Conservation (phyloP, 2,797 vertebrate species). For the Falco cherrug region DNA sequence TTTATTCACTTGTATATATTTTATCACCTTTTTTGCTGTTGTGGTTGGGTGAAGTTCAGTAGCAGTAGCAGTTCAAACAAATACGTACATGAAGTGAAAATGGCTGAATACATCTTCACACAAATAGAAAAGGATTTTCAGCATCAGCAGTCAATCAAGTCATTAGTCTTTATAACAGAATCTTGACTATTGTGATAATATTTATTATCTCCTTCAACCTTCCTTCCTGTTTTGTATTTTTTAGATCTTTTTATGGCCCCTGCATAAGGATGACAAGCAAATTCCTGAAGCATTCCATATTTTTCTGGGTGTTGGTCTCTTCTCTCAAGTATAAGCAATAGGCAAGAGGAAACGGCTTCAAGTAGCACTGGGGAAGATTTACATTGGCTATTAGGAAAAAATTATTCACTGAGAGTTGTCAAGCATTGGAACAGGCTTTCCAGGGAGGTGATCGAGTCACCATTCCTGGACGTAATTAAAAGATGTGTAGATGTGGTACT, state of each 20-base stretch:
- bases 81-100: background rate
- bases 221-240: background rate
- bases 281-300: conserved; percentile 59
- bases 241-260: background rate
- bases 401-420: too few species aligned
- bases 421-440: too few species aligned
- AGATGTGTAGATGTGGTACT: too few species aligned
- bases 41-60: background rate
- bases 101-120: background rate
- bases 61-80: background rate
- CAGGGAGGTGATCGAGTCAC: too few species aligned
- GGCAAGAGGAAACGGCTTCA: too few species aligned
- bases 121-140: background rate
- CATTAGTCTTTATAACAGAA: background rate
- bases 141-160: background rate
- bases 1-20: background rate
- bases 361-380: too few species aligned
- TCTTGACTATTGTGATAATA: background rate
- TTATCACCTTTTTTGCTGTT: background rate
- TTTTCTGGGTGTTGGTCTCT: background rate
- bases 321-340: too few species aligned
- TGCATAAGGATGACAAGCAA: conserved; percentile 62
- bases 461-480: too few species aligned
- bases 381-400: too few species aligned
- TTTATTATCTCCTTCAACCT: background rate